Evolutionary conservation across 2,888 invertebrate genomes (phyloP).

Genomic region (Zygogramma bicolorata): DNA sequence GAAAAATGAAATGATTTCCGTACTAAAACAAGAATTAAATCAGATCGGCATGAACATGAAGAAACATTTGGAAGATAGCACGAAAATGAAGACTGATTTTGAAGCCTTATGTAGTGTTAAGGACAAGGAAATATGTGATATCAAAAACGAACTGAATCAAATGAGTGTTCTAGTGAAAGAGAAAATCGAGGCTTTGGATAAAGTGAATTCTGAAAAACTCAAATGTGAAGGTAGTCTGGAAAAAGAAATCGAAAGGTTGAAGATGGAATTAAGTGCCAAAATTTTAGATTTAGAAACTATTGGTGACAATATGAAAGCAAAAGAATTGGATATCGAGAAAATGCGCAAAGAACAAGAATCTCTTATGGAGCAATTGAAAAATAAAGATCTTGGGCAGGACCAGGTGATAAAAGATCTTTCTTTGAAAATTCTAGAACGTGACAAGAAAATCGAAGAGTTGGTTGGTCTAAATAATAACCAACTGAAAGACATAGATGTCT

Average conservation of each 20-base stretch:
- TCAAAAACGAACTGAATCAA: conserved; percentile 60
- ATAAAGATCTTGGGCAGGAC: conserved; percentile 59
- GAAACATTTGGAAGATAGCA: conserved; percentile 43
- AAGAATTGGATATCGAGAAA: conserved; percentile 42
- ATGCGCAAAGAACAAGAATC: conserved; percentile 61
- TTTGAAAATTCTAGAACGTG: conserved; percentile 55
- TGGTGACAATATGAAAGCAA: conserved; percentile 63
- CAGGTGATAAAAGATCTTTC: conserved; percentile 63
- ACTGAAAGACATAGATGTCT: conserved; percentile 33
- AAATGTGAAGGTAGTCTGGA: conserved; percentile 53
- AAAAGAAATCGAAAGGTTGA: conserved; percentile 60
- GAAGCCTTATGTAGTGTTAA: conserved; percentile 37
- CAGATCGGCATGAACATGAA: conserved; percentile 49
- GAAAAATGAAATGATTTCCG: conserved; percentile 45
- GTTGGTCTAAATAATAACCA: conserved; percentile 2
- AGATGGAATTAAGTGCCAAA: conserved; percentile 69
- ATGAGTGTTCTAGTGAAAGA: conserved; percentile 52
- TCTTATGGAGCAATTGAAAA: conserved; percentile 56
- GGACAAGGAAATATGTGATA: conserved; percentile 30
- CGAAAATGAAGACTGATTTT: conserved; percentile 38
- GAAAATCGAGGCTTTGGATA: conserved; percentile 51
- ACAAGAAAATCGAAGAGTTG: conserved; percentile 65
- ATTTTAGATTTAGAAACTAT: conserved; percentile 68
- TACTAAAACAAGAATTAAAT: conserved; percentile 52
- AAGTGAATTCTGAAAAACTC: conserved; percentile 48